Conservation (phyloP, 2,113 vertebrate genomes). For the Notarius quadriscutis region DNA sequence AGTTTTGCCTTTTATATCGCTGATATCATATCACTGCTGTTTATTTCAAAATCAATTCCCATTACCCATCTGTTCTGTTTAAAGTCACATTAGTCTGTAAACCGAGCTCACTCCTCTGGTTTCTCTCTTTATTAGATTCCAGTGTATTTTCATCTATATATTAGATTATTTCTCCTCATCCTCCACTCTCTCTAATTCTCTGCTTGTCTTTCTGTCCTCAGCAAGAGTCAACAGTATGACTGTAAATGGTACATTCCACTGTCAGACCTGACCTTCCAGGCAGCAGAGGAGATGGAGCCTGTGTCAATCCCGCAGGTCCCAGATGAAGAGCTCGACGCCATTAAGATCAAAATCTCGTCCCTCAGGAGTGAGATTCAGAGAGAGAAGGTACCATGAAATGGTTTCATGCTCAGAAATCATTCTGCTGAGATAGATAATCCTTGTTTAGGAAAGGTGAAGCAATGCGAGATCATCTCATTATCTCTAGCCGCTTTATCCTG, state of each 20-base stretch:
- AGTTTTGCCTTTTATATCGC: background rate
- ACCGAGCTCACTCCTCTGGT: slow-evolving; percentile 13
- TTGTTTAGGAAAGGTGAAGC: background rate
- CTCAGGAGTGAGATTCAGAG: slow-evolving; percentile 94
- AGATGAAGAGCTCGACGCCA: slow-evolving; percentile 91
- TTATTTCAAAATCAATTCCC: background rate
- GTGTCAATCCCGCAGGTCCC: slow-evolving; percentile 87
- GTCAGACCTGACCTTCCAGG: slow-evolving; percentile 92
- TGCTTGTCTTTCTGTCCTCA: slow-evolving; percentile 58
- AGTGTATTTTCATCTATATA: slow-evolving; percentile 31
- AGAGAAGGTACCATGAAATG: slow-evolving; percentile 82
- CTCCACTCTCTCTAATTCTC: background rate
- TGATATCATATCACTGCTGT: background rate
- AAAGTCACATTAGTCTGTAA: slow-evolving; percentile 28
- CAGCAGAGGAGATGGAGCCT: slow-evolving; percentile 85
- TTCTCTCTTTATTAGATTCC: slow-evolving; percentile 44
- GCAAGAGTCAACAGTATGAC: slow-evolving; percentile 96
- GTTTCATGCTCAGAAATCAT: background rate
- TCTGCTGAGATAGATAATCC: background rate
- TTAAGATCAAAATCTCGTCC: slow-evolving; percentile 98
- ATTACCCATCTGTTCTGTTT: background rate
- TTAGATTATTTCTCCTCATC: slow-evolving; percentile 26
- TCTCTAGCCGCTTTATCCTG: too few species aligned
- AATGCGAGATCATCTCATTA: too few species aligned
- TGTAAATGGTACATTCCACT: slow-evolving; percentile 97